A percentile compares a stretch with the other conserved stretches of the same genome.
phyloP scores from a whole-genome alignment of 2,113 vertebrate species.

The Hiodon tergisus region DNA sequence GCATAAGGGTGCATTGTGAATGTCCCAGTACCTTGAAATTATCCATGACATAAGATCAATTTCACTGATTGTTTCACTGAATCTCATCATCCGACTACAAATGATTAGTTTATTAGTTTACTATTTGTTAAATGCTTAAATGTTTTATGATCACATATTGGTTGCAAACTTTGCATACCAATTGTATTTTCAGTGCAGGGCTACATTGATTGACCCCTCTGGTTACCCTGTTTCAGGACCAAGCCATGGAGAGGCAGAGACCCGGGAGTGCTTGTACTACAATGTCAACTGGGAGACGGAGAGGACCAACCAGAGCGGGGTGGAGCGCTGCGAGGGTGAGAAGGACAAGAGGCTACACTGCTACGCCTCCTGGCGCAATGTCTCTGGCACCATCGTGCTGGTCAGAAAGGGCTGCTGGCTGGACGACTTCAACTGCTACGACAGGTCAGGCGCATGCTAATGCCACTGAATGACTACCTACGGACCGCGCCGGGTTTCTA shows the following conservation, averaged over 20 bases:
- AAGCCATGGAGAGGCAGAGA: conserved; percentile 69
- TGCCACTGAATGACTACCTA: no score
- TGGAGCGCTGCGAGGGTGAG: conserved; percentile 86
- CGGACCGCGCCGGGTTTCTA: no score
- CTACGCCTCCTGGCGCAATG: conserved; percentile 94
- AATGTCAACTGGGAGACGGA: conserved; percentile 91
- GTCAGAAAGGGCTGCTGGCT: conserved; percentile 97
- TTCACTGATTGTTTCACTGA: no score
- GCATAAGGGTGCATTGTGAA: no score
- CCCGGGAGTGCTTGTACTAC: conserved; percentile 82
- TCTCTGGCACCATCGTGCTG: conserved; percentile 79
- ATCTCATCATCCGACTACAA: no score
- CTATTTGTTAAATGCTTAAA: no score
- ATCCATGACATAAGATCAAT: no score
- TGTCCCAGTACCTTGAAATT: no score
- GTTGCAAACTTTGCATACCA: no score
- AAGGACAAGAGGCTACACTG: conserved; percentile 90
- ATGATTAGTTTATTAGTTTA: no score
- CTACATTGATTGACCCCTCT: not conserved
- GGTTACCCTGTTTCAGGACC: conserved; percentile 56
- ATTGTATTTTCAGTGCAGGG: no score
- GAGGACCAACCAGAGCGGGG: conserved; percentile 83
- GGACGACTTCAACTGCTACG: conserved; percentile 96
- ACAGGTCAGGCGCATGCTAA: conserved; percentile 64
- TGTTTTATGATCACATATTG: no score